Conservation (phyloP, 2,113 vertebrate species). For the Phaetusa simplex region DNA sequence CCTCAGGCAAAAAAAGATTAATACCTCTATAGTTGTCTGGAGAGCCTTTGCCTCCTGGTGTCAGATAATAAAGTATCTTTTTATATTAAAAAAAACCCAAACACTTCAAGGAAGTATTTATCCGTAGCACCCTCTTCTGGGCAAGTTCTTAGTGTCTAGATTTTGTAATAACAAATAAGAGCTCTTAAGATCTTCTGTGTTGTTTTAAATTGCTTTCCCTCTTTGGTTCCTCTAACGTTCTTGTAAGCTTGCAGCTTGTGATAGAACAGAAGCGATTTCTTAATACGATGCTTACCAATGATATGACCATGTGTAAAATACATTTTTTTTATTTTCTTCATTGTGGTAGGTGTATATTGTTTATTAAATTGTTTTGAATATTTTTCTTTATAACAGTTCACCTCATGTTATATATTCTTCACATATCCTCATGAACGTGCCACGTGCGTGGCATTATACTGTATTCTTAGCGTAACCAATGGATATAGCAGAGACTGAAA, state of each 20-base stretch:
- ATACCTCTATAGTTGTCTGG: background rate
- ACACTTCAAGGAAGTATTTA: background rate
- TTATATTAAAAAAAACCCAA: background rate
- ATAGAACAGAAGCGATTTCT: background rate
- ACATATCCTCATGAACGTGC: background rate
- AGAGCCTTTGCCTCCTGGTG: background rate
- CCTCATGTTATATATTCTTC: background rate
- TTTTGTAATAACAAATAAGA: background rate
- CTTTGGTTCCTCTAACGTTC: background rate
- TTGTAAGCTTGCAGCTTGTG: background rate
- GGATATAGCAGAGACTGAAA: background rate
- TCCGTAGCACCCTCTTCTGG: slow-evolving; percentile 26
- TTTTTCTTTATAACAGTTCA: background rate
- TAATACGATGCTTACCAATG: background rate
- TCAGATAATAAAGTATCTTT: background rate
- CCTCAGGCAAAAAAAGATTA: background rate
- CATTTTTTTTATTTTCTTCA: background rate
- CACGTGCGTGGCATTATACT: accelerated
- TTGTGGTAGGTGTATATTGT: background rate
- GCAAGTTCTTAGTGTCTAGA: background rate
- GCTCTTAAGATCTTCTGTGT: background rate
- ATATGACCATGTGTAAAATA: background rate
- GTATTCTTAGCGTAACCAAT: background rate
- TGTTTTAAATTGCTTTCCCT: background rate
- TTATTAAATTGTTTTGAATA: background rate